Evolutionary conservation across 2,113 vertebrate genomes (phyloP).

Genomic region (Microtus richardsoni): DNA sequence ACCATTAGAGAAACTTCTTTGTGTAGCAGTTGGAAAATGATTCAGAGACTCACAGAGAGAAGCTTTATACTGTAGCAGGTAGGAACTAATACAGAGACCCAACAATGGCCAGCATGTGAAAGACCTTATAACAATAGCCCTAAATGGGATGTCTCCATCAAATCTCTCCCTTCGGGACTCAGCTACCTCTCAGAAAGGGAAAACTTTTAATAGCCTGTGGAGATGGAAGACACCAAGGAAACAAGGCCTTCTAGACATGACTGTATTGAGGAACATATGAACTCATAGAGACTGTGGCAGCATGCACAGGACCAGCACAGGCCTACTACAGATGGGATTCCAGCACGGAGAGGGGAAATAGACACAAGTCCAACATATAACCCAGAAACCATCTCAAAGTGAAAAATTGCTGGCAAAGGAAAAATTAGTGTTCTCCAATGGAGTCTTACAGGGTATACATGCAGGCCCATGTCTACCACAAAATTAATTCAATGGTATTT

Average conservation of each 20-base stretch:
- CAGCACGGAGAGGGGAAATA: neutral
- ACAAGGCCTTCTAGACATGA: no score
- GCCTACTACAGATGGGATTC: neutral
- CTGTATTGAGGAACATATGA: neutral
- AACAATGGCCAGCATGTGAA: neutral
- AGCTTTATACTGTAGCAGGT: neutral
- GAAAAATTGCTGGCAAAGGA: neutral
- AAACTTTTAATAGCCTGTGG: neutral
- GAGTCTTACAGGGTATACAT: neutral
- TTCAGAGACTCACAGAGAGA: neutral
- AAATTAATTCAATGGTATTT: neutral
- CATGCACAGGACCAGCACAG: neutral
- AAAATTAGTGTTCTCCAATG: neutral
- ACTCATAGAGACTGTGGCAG: neutral
- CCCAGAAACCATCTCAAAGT: neutral
- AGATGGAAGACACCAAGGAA: neutral
- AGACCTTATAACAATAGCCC: neutral
- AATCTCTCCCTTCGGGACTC: neutral
- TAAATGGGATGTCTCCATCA: neutral
- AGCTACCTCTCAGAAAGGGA: neutral
- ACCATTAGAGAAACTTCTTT: neutral
- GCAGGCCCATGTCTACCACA: neutral
- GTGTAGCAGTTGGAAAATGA: neutral
- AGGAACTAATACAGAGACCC: neutral
- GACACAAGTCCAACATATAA: neutral